Evolutionary conservation across 2,888 invertebrate genomes (phyloP), one percentile per base, ranked within the genome.

Genomic region (Phyllotreta cruciferae): DNA sequence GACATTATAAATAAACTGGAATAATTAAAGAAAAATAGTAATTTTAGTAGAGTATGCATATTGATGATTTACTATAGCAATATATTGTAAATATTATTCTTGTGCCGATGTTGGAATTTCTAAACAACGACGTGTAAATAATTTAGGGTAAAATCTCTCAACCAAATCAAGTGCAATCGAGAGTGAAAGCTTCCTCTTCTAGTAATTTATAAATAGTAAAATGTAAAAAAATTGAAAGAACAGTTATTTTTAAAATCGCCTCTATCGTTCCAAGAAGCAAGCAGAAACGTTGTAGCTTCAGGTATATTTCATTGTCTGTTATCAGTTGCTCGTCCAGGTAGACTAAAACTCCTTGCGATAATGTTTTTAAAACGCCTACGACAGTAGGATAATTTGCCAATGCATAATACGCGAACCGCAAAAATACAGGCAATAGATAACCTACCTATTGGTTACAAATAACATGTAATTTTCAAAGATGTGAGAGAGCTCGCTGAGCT

Each of bases 91-190:
- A 24, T 24, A 24, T 24, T 24, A 24, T 24, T 24, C 24, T n/a
- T 13, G 38, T 37, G 35, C 38, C 10, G 38, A 42, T 47, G 56
- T 47, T 56, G 45, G 24, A 47, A 56, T 44, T 11, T 56, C 34
- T 35, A 44, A 24, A 24, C n/a, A 56, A 44, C 34, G 56, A 56
- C 10, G 47, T 56, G 47, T 56, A 24, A 24, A 24, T 56, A 56
- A 56, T 56, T 56, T 56, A 37, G 11, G 37, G 52, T 52, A 47
- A 47, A 56, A 10, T 47, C 56, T 47, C 56, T 56, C 36, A 56
- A 56, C 56, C 56, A 37, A 47, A 56, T 56, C 56, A 36, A 56
- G 47, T 56, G 34, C 4, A 11, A 56, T 56, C 47, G 47, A 45
- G 41, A 56, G 47, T 56, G 47, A 56, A 56, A 56, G 56, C 44